Evolutionary conservation across 1,140 invertebrate genomes (phyloP).

Genomic region (Wiebesia pumilae): DNA sequence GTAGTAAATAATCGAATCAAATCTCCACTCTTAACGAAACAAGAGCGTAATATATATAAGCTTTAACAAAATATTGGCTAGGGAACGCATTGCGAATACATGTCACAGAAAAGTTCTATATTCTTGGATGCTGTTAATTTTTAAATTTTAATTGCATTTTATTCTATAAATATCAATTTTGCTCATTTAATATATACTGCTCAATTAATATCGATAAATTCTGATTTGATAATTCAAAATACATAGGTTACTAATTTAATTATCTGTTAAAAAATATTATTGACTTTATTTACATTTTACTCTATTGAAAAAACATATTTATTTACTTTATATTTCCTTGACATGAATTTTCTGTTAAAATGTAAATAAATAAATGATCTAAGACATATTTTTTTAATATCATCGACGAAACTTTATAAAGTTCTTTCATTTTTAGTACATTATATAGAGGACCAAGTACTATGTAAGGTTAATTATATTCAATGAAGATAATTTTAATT

Average conservation of each 20-base stretch:
- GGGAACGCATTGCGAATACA: background rate
- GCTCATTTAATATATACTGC: background rate
- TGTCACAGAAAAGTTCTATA: background rate
- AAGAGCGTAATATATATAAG: background rate
- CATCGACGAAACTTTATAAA: background rate
- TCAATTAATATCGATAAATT: background rate
- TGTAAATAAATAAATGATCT: background rate
- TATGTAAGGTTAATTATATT: no score
- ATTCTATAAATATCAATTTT: background rate
- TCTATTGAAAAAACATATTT: background rate
- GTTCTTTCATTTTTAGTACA: background rate
- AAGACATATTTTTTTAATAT: background rate
- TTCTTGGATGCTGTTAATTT: background rate
- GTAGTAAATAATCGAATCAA: background rate
- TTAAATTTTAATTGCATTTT: background rate
- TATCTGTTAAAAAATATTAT: background rate
- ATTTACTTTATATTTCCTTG: no score
- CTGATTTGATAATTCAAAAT: background rate
- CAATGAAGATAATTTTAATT: no score
- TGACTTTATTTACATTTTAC: background rate
- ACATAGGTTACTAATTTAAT: background rate
- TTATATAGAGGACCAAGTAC: no score
- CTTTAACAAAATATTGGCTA: background rate
- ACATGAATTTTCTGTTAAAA: background rate
- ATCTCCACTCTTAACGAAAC: conserved; percentile 2